These are phyloP conservation scores for Ahaetulla prasina DNA, from an alignment of 2,113 vertebrate genomes.

Conservation along the genomic window DNA sequence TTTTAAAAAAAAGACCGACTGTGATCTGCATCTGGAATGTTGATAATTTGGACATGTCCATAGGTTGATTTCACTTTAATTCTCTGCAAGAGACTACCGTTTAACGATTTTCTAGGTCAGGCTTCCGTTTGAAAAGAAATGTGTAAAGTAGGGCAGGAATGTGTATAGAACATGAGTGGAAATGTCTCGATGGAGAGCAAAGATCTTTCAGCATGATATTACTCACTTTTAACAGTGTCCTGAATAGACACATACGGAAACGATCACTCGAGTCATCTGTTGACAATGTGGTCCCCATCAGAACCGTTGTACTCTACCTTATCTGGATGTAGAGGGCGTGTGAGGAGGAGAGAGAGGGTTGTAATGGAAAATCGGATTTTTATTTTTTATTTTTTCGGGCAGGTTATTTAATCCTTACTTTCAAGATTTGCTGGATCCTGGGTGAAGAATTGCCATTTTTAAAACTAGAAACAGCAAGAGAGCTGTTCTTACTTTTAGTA, in stretches of 20 bases:
- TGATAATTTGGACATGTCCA: neutral
- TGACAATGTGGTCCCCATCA: neutral
- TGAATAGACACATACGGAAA: neutral
- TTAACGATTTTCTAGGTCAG: neutral
- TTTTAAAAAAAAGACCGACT: neutral
- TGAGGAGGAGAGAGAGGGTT: neutral
- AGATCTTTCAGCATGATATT: neutral
- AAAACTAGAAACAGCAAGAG: neutral
- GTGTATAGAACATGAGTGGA: neutral
- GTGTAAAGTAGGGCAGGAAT: neutral
- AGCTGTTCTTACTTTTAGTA: neutral
- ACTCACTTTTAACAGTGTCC: neutral
- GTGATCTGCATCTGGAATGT: neutral
- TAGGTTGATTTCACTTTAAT: neutral
- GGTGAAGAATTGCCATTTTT: neutral
- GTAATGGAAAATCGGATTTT: neutral
- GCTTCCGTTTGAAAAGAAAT: neutral
- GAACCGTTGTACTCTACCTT: neutral
- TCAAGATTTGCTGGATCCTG: neutral
- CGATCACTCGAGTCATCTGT: neutral
- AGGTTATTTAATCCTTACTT: neutral
- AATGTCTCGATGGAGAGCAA: neutral
- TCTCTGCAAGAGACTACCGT: neutral
- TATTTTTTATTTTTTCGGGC: neutral
- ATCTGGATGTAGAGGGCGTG: neutral